Evolutionary conservation across 2,797 vertebrate species (phyloP).

Genomic region (Falco concolor): DNA sequence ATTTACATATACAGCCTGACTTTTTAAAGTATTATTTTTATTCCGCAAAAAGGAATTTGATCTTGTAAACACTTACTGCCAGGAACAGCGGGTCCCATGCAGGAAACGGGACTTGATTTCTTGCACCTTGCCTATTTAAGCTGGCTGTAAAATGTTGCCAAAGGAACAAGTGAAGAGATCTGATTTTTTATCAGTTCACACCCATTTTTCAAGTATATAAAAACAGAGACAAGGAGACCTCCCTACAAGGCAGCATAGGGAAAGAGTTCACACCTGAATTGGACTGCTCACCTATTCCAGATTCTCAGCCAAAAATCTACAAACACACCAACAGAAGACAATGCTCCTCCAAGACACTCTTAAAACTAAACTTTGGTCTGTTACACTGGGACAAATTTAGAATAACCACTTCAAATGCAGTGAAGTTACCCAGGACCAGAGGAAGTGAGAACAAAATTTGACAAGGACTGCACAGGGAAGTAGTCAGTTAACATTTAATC

Average conservation of each 20-base stretch:
- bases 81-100: neutral
- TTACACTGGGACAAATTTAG: slow-evolving; percentile 30
- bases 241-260: neutral
- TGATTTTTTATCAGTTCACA: neutral
- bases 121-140: neutral
- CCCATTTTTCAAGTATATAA: neutral
- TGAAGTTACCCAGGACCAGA: slow-evolving; percentile 3
- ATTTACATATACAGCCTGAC: neutral
- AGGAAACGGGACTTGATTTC: neutral
- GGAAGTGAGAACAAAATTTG: slow-evolving; percentile 49
- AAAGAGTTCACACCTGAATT: neutral
- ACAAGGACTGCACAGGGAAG: slow-evolving; percentile 4
- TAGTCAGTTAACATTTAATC: slow-evolving; percentile 27
- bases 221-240: neutral
- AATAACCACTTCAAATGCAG: slow-evolving; percentile 25
- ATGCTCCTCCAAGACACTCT: neutral
- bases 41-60: neutral
- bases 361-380: neutral
- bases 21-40: neutral
- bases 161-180: neutral
- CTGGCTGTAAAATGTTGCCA: neutral
- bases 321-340: neutral
- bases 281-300: neutral
- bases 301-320: neutral
- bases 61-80: neutral